Evolutionary conservation across 2,113 vertebrate species (phyloP), one percentile per base, ranked within the genome.

Genomic region (Oryzias celebensis): DNA sequence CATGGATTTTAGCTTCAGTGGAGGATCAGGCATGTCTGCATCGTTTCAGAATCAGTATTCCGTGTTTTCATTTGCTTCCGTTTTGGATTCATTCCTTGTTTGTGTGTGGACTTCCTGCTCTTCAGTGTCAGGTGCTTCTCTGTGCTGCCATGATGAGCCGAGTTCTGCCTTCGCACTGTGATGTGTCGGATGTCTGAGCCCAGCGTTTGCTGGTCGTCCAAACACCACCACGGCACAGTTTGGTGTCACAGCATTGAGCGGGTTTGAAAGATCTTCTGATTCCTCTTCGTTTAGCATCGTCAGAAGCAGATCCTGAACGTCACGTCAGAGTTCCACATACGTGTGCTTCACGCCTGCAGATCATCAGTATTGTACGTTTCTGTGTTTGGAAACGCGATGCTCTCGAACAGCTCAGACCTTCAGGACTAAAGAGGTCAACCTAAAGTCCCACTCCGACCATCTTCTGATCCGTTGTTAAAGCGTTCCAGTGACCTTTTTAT

Each of bases 91-190:
- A 36, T 10, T 51, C 47, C 62, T 48, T 47, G 20, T 52, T 36
- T 1, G 26, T 49, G 53, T 78, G 58, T 64, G 47, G 41, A 51
- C 52, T 66, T 61, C 52, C 55, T 71, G 52, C 20, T 72, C 48
- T 31, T 61, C 26, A 66, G 70, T 76, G 36, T 75, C 53, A 63
- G 81, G 83, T 83, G 83, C 82, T 86, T 70, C 79, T 66, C 60
- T 13, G 63, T 26, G 76, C 85, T 82, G 71, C 87, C 82, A 62
- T 47, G 68, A 83, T 78, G 84, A 87, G 85, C 77, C 86, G 73
- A 43, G 81, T 68, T 69, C 57, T 79, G 86, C 87, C 89, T 85
- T 70, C 72, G 81, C 81, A 81, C 75, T 76, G 78, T 87, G 75
- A 80, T 60, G 16, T 52, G 57, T 76, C 62, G 63, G 62, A 56